Evolutionary conservation across 2,113 vertebrate species (phyloP).

Genomic region (Smithornis capensis): DNA sequence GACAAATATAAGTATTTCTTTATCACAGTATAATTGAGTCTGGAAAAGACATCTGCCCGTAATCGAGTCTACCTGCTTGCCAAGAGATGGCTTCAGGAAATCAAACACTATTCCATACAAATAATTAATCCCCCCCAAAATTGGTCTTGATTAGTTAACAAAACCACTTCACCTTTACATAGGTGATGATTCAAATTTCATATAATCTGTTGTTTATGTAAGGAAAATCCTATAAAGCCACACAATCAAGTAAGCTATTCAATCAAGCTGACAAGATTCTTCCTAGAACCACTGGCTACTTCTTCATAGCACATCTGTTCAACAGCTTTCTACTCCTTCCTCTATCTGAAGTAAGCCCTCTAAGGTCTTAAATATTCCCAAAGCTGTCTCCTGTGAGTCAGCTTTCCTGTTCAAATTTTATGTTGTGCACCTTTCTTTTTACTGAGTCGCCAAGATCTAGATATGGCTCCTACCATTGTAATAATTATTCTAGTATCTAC

Average conservation of each 20-base stretch:
- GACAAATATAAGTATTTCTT: background rate
- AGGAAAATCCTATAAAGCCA: background rate
- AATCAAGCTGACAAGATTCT: background rate
- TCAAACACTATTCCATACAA: background rate
- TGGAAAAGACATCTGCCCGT: background rate
- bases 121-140: too few relatives aligned
- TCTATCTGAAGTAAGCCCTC: background rate
- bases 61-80: background rate
- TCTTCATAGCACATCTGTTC: background rate
- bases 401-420: background rate
- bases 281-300: background rate
- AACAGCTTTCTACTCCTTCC: background rate
- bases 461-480: background rate
- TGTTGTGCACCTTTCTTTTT: background rate
- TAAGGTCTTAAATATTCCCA: background rate
- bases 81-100: background rate
- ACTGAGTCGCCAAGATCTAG: background rate
- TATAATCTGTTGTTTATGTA: background rate
- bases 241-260: background rate
- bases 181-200: background rate
- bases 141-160: background rate
- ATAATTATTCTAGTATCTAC: background rate
- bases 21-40: background rate
- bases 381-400: background rate
- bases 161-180: background rate